Evolutionary conservation across 1,140 invertebrate genomes (phyloP).

Genomic region (Euura saliciscinereae): DNA sequence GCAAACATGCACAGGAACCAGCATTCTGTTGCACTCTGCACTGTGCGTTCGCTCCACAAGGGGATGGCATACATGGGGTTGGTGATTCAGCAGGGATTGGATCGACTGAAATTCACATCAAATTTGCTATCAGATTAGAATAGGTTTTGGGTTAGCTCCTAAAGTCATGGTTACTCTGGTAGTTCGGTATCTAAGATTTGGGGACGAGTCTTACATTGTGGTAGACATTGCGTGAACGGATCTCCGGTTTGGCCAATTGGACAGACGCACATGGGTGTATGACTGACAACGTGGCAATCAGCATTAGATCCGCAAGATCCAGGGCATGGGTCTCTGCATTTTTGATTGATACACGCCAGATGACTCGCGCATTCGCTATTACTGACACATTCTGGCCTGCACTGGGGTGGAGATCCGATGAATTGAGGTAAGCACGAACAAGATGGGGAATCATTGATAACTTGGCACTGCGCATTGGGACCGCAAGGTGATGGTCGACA

Average conservation of each 20-base stretch:
- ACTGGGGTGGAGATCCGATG: conserved; percentile 55
- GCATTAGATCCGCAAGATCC: conserved; percentile 57
- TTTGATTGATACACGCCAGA: conserved; percentile 52
- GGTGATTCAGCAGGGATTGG: conserved; percentile 34
- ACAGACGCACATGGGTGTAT: conserved; percentile 60
- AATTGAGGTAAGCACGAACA: conserved; percentile 56
- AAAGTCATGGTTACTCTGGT: background rate
- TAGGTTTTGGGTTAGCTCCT: background rate
- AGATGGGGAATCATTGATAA: conserved; percentile 45
- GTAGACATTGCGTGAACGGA: conserved; percentile 57
- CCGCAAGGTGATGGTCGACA: conserved; percentile 64
- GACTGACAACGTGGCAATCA: conserved; percentile 58
- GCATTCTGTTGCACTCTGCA: conserved; percentile 79
- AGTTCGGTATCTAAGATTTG: background rate
- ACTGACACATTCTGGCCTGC: conserved; percentile 58
- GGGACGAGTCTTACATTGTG: conserved; percentile 31
- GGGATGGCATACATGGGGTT: conserved; percentile 74
- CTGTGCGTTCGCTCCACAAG: conserved; percentile 80
- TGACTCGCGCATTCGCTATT: conserved; percentile 53
- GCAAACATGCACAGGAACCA: conserved; percentile 69
- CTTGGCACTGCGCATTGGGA: conserved; percentile 60
- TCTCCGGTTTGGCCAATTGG: conserved; percentile 59
- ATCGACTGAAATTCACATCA: conserved; percentile 39
- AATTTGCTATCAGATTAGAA: conserved; percentile 22
- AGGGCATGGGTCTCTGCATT: conserved; percentile 52